Evolutionary conservation across 2,113 vertebrate species (phyloP).

Genomic region (Ondatra zibethicus): DNA sequence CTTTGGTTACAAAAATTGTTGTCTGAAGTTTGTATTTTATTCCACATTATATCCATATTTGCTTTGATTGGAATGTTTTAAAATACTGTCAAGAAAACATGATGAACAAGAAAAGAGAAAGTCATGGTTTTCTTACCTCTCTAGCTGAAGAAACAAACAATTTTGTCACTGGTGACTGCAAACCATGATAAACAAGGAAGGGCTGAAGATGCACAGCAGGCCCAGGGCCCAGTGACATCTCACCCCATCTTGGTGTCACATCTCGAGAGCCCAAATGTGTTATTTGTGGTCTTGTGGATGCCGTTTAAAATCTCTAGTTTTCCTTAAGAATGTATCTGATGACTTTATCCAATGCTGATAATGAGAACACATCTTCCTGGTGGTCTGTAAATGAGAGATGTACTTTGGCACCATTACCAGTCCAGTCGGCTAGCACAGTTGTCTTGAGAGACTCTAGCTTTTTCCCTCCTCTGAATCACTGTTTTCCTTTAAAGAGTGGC

Average conservation of each 20-base stretch:
- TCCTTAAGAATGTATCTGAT: not conserved
- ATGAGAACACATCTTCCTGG: not conserved
- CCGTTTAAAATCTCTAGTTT: not conserved
- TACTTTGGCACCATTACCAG: not conserved
- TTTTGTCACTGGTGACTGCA: not conserved
- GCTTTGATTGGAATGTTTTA: slow-evolving; percentile 9
- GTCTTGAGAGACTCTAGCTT: not conserved
- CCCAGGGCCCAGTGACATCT: not conserved
- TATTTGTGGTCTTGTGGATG: not conserved
- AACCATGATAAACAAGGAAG: not conserved
- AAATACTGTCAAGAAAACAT: not conserved
- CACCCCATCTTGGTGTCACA: not conserved
- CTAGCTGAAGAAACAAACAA: not conserved
- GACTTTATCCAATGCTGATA: not conserved
- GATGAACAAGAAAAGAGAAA: not conserved
- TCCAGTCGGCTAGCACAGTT: accelerated
- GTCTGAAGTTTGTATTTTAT: slow-evolving; percentile 5
- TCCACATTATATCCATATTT: not conserved
- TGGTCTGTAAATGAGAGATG: not conserved
- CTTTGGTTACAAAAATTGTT: not conserved
- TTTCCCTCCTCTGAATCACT: not conserved
- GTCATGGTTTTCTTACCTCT: not conserved
- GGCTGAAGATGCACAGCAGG: not conserved
- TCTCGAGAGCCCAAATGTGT: not conserved
- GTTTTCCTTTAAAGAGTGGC: not conserved